Conservation (phyloP, 2,797 vertebrate genomes). For the Percopsis omiscomaycus region DNA sequence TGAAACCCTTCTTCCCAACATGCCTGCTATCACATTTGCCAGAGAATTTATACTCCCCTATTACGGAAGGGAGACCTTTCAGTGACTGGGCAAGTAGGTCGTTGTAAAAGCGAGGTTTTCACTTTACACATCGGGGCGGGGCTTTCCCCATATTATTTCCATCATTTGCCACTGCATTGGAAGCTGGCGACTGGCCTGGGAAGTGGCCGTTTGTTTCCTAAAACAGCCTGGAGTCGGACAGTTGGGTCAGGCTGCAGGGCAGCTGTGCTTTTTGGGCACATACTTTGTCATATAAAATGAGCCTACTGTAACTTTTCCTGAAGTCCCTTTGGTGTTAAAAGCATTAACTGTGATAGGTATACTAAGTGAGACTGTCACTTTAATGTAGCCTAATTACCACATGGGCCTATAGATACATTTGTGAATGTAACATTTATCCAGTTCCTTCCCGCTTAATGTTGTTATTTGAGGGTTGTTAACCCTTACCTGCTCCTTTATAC, state of each 20-base stretch:
- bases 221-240: slow-evolving; percentile 56
- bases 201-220: slow-evolving; percentile 66
- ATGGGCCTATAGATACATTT: too few species aligned
- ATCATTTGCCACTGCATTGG: slow-evolving; percentile 71
- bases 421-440: too few species aligned
- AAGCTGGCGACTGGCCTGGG: slow-evolving; percentile 57
- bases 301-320: slow-evolving; percentile 53
- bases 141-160: slow-evolving; percentile 69
- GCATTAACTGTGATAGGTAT: too few species aligned
- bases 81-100: slow-evolving; percentile 60
- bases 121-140: slow-evolving; percentile 67
- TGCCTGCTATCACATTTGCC: slow-evolving; percentile 12
- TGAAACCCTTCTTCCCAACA: too few species aligned
- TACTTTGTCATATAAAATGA: slow-evolving; percentile 68
- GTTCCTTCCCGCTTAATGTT: too few species aligned
- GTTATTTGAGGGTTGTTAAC: too few species aligned
- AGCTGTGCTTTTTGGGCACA: slow-evolving; percentile 36
- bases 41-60: slow-evolving; percentile 10
- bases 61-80: slow-evolving; percentile 49
- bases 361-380: too few species aligned
- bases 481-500: too few species aligned
- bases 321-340: too few species aligned
- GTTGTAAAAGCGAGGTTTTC: slow-evolving; percentile 70
- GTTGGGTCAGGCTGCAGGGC: slow-evolving; percentile 32
- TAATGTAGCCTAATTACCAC: too few species aligned